Conservation (phyloP, 2,113 vertebrate species). For the Gallinago undulata region DNA sequence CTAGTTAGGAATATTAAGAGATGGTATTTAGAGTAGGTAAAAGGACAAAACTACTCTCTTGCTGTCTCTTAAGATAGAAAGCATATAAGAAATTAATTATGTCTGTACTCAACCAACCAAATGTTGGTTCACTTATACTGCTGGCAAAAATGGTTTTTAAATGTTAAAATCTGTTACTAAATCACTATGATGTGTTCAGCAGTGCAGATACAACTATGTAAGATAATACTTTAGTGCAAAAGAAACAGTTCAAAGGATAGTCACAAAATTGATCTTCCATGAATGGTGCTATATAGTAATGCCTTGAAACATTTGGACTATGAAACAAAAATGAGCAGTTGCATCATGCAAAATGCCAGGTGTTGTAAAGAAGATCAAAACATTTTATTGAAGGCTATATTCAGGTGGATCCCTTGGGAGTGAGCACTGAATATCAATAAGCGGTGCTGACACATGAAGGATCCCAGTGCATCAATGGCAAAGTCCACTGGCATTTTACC, state of each 20-base stretch:
- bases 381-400: neutral
- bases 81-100: neutral
- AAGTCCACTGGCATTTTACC: neutral
- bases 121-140: neutral
- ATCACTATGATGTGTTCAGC: neutral
- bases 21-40: neutral
- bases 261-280: neutral
- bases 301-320: neutral
- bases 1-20: neutral
- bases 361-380: neutral
- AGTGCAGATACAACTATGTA: neutral
- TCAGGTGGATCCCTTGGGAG: neutral
- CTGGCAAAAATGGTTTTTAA: neutral
- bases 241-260: neutral
- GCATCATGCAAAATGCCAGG: neutral
- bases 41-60: neutral
- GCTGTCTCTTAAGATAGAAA: neutral
- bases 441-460: neutral
- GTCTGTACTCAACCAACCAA: neutral
- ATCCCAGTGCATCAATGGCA: neutral
- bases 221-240: neutral
- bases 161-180: constrained; percentile 50
- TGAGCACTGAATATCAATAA: neutral
- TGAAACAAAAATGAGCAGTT: neutral
- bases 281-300: neutral